phyloP scores from a whole-genome alignment of 2,888 invertebrate genomes.

The Lasioglossum villosulum region DNA sequence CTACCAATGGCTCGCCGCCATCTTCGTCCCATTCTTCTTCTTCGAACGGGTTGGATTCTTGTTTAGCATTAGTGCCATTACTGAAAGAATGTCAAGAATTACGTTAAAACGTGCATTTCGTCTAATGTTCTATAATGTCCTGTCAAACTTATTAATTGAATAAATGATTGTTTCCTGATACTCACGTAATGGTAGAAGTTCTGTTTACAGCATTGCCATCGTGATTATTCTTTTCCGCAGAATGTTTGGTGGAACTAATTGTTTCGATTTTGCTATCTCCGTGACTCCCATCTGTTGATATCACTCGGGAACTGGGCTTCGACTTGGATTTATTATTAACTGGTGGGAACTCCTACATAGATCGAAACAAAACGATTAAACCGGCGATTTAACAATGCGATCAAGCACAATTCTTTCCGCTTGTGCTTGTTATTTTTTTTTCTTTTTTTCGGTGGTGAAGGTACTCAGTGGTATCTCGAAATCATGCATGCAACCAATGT shows the following conservation, averaged over 20 bases:
- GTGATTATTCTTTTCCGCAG: conserved; percentile 81
- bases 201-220: conserved; percentile 85
- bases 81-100: conserved; percentile 80
- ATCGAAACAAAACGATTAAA: conserved; percentile 29
- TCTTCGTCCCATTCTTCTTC: conserved; percentile 92
- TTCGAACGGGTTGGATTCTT: conserved; percentile 93
- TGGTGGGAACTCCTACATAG: conserved; percentile 87
- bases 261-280: conserved; percentile 84
- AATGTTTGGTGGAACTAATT: conserved; percentile 80
- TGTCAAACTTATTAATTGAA: not conserved
- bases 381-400: not conserved
- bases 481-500: conserved; percentile 64
- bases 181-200: conserved; percentile 88
- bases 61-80: conserved; percentile 87
- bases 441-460: not conserved
- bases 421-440: not conserved
- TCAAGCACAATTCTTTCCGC: conserved; percentile 3
- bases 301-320: conserved; percentile 84
- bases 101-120: not conserved
- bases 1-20: conserved; percentile 92
- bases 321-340: conserved; percentile 86
- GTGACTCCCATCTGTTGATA: conserved; percentile 82
- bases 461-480: conserved; percentile 8
- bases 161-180: conserved; percentile 57
- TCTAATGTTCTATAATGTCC: not conserved